phyloP scores from a whole-genome alignment of 2,888 invertebrate genomes.

The Ennomos erosarius region DNA sequence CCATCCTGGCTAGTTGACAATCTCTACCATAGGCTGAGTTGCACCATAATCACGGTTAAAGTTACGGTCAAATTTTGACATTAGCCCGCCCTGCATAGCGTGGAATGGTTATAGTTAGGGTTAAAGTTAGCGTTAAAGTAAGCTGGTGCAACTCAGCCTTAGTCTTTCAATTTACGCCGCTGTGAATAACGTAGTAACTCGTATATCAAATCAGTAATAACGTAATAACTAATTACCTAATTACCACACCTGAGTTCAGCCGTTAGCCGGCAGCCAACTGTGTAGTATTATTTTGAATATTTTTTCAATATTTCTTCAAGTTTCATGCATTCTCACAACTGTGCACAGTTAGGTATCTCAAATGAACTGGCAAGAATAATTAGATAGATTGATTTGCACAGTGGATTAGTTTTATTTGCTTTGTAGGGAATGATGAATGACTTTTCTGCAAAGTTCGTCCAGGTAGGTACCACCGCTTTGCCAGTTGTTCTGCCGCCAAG shows the following conservation, averaged over 20 bases:
- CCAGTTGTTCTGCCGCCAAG: no score
- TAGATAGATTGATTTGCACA: conserved; percentile 32
- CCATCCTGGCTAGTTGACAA: no score
- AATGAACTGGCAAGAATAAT: conserved; percentile 29
- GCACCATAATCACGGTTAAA: no score
- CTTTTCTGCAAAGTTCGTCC: no score
- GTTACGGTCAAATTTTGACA: no score
- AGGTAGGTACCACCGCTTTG: no score
- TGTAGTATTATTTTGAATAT: conserved; percentile 16
- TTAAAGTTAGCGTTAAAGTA: no score
- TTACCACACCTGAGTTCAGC: conserved; percentile 19
- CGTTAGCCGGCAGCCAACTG: conserved; percentile 18
- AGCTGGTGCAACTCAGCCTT: no score
- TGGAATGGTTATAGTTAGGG: no score
- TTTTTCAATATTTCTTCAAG: conserved; percentile 13
- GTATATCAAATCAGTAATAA: conserved; percentile 6
- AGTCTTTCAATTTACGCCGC: no score
- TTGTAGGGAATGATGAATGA: background rate
- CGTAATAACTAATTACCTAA: conserved; percentile 12
- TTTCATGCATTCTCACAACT: conserved; percentile 17
- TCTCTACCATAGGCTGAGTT: no score
- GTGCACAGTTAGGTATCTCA: conserved; percentile 35
- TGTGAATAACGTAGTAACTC: background rate
- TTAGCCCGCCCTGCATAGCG: no score
- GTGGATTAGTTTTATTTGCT: conserved; percentile 6